Evolutionary conservation across 2,888 invertebrate species (phyloP).

Genomic region (Ceriagrion tenellum): DNA sequence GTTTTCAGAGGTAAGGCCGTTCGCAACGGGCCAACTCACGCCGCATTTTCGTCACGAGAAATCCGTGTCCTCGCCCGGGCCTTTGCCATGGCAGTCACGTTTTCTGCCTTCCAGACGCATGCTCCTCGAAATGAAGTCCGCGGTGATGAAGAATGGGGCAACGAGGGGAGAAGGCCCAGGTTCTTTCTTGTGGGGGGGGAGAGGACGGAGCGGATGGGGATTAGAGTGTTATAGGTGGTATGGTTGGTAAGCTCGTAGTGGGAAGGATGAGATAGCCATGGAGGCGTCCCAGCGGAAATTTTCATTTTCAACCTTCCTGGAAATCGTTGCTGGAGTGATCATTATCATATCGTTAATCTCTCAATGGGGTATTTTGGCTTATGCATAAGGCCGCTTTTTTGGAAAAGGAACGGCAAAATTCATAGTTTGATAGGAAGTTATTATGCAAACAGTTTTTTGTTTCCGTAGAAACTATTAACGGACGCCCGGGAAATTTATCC

Average conservation of each 20-base stretch:
- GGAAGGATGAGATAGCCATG: background rate
- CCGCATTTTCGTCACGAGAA: slow-evolving; percentile 33
- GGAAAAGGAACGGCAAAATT: too few relatives aligned
- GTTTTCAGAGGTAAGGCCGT: background rate
- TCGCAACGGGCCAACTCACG: background rate
- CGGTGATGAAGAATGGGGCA: background rate
- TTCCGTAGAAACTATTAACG: too few relatives aligned
- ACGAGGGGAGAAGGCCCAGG: background rate
- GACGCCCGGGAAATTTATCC: too few relatives aligned
- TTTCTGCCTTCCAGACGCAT: background rate
- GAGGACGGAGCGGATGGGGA: background rate
- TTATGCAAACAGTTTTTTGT: too few relatives aligned
- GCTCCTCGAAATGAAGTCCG: slow-evolving; percentile 27
- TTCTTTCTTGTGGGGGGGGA: background rate
- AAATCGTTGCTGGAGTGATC: background rate
- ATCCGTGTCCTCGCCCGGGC: background rate
- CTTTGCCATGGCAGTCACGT: background rate
- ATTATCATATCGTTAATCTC: background rate
- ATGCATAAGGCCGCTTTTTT: too few relatives aligned
- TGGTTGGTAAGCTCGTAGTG: too few relatives aligned
- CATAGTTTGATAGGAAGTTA: too few relatives aligned
- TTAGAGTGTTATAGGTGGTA: too few relatives aligned
- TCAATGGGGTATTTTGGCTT: background rate
- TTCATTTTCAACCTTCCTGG: background rate
- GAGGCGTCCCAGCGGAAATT: background rate